Base-by-base conservation (phyloP, 2,888 invertebrate genomes). In the Linnaemya vulpina region DNA sequence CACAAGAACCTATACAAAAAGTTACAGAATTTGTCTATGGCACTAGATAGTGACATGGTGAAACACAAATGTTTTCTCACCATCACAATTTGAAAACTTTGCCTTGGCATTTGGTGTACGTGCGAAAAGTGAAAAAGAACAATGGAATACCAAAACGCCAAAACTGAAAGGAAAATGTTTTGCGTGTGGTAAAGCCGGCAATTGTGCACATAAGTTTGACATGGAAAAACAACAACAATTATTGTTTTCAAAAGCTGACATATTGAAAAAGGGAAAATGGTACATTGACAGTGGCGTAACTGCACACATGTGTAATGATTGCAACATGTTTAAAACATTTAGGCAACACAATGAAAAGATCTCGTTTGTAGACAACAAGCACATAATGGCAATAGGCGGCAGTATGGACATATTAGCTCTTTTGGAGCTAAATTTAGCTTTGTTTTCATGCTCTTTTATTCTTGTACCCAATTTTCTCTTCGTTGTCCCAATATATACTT, bases 1-100 rank as follows among this genome's bases (percentile, higher is more conserved):
- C 85, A 51, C 43, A 43, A 7, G 83, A 83, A 20, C 81, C 87
- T 1, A 58, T 76, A 49, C 51, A 55, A 49, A 87, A 85, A 22
- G 84, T 84, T 3, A 51, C 46, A 11, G 8, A 38, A 38, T 38
- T 38, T 38, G 38, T 7, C 10, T 38, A 38, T 38, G 38, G 8
- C 38, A 38, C 9, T 35, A 4, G 20, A 20, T 43, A 63, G 11
- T 75, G 80, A 80, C 38, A 22, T 40, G 43, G 35, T 15, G 22
- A 8, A 25, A 22, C 43, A 17, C 43, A 43, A 8, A 38, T 10
- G 10, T 38, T 7, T 38, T 38, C 9, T 46, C 46, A n/a, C 80
- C 76, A 17, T 49, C 70, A 17, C 43, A 62, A 1, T 84, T 49
- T 46, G 80, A 80, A 40, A 84, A 80, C 20, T 80, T 84, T 9